These are phyloP conservation scores for Perdita meconis DNA, from an alignment of 2,888 invertebrate genomes.

Conservation along the genomic window DNA sequence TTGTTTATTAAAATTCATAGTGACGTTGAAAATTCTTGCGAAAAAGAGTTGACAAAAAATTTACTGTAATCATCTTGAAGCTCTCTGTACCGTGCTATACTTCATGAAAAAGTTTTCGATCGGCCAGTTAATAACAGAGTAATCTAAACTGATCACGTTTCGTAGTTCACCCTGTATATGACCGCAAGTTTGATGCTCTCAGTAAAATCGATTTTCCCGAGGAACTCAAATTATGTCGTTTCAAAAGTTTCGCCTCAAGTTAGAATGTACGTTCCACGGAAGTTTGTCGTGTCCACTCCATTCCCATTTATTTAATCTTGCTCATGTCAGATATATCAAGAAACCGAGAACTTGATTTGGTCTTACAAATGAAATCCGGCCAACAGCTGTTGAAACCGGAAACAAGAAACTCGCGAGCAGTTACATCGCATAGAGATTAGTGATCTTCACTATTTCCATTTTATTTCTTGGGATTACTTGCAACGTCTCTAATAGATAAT, in stretches of 20 bases:
- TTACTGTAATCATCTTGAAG: too few species aligned
- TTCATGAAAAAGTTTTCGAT: too few species aligned
- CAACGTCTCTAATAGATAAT: too few species aligned
- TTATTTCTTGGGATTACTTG: too few species aligned
- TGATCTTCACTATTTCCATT: background rate
- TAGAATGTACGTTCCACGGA: conserved; percentile 2
- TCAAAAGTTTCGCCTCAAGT: background rate
- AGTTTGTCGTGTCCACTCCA: background rate
- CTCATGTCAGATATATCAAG: conserved; percentile 1
- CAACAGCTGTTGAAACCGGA: background rate
- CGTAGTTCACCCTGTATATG: too few species aligned
- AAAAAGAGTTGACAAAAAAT: too few species aligned
- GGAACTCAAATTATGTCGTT: conserved; percentile 13
- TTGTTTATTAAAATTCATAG: too few species aligned
- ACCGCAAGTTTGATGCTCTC: background rate
- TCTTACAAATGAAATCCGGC: background rate
- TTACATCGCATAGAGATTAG: background rate
- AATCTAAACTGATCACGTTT: too few species aligned
- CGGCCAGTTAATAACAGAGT: too few species aligned
- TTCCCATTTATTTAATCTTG: background rate
- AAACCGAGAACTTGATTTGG: background rate
- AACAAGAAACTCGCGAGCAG: background rate
- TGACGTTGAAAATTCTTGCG: too few species aligned
- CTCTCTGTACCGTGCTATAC: too few species aligned
- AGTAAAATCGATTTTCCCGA: conserved; percentile 4